Percentiles rank a stretch among this genome's conserved stretches.
Evolutionary conservation across 1,140 invertebrate species (phyloP).

Genomic region (Pristionchus pacificus): DNA sequence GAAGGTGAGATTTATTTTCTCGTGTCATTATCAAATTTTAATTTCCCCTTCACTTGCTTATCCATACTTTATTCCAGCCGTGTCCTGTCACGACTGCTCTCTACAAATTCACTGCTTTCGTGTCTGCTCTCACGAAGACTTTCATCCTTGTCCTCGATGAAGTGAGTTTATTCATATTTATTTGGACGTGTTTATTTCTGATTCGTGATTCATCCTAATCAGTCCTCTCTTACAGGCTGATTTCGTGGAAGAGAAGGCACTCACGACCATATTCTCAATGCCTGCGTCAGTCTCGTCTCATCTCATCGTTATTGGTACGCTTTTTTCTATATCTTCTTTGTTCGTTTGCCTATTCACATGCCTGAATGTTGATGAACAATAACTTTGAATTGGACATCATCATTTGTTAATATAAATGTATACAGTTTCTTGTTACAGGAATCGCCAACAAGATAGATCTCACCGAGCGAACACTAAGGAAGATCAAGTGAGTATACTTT

Average conservation of each 20-base stretch:
- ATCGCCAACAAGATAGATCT: slow-evolving; percentile 93
- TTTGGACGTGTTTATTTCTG: not conserved
- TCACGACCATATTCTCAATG: not conserved
- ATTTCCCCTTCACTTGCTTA: slow-evolving; percentile 63
- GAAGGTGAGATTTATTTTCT: too few species aligned
- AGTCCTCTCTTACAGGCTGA: not conserved
- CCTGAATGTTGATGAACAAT: too few species aligned
- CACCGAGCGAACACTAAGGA: slow-evolving; percentile 80
- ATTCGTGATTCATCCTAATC: not conserved
- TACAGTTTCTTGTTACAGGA: slow-evolving; percentile 53
- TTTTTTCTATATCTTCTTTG: not conserved
- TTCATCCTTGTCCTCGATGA: slow-evolving; percentile 79
- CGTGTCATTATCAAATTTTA: too few species aligned
- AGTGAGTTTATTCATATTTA: slow-evolving; percentile 83
- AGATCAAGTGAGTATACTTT: slow-evolving; percentile 66
- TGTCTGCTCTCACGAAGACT: slow-evolving; percentile 5
- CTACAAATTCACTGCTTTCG: slow-evolving; percentile 64
- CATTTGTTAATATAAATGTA: too few species aligned
- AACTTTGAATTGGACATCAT: too few species aligned
- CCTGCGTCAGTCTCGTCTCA: slow-evolving; percentile 62
- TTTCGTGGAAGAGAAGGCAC: not conserved
- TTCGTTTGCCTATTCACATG: too few species aligned
- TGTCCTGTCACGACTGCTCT: not conserved
- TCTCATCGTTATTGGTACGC: slow-evolving; percentile 75
- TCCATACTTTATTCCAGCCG: slow-evolving; percentile 44